Percentiles rank a stretch among this genome's conserved stretches.
phyloP scores from a whole-genome alignment of 2,113 vertebrate genomes.

The Hucho hucho region DNA sequence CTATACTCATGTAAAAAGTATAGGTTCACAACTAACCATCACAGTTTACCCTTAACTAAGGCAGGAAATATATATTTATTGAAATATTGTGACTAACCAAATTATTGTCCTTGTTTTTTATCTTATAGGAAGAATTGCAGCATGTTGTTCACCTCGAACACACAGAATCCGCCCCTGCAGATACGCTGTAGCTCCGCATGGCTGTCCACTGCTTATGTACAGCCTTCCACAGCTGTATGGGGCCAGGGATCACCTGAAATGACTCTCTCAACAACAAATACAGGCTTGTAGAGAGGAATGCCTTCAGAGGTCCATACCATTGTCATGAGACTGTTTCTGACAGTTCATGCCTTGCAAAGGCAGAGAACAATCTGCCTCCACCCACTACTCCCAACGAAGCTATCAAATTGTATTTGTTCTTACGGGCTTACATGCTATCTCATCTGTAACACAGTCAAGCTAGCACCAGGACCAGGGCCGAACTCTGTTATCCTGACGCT shows the following conservation, averaged over 20 bases:
- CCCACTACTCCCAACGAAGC: constrained; percentile 2
- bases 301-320: constrained; percentile 1
- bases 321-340: constrained; percentile 12
- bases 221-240: neutral
- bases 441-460: neutral
- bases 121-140: constrained; percentile 17
- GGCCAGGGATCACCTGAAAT: constrained; percentile 6
- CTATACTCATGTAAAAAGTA: too few species aligned
- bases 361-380: constrained; percentile 1
- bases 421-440: neutral
- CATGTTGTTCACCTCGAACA: constrained; percentile 17
- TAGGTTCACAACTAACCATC: too few species aligned
- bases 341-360: neutral
- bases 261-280: constrained; percentile 9
- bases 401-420: constrained; percentile 7
- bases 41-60: too few species aligned
- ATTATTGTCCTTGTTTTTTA: neutral
- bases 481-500: constrained; percentile 45
- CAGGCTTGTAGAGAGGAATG: constrained; percentile 6
- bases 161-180: constrained; percentile 21
- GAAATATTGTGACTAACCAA: too few species aligned
- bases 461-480: neutral
- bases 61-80: too few species aligned
- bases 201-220: constrained; percentile 12
- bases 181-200: constrained; percentile 11